phyloP scores from a whole-genome alignment of 1,140 invertebrate species.

The Vollenhovia emeryi region DNA sequence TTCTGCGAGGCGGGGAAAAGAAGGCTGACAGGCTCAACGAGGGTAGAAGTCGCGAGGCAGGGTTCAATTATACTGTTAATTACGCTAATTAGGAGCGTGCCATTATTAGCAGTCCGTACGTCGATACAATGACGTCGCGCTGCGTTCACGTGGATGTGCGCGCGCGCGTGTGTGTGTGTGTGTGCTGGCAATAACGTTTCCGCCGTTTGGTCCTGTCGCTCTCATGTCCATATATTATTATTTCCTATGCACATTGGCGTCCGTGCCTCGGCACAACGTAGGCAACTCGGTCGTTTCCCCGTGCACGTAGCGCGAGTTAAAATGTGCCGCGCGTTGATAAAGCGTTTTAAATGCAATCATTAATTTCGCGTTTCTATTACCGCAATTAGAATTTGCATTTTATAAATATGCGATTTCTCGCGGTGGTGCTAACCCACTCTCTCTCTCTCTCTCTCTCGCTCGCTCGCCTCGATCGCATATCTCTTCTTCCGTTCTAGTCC shows the following conservation, averaged over 20 bases:
- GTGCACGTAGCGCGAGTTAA: slow-evolving; percentile 63
- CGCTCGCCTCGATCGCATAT: slow-evolving; percentile 19
- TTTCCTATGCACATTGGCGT: slow-evolving; percentile 40
- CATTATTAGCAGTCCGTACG: slow-evolving; percentile 57
- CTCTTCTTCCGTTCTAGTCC: neutral
- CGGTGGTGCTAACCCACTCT: slow-evolving; percentile 12
- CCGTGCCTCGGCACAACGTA: slow-evolving; percentile 21
- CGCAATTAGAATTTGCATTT: slow-evolving; percentile 78
- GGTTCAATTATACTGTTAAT: slow-evolving; percentile 71
- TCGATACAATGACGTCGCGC: slow-evolving; percentile 7
- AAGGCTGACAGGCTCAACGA: neutral
- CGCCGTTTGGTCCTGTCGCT: neutral
- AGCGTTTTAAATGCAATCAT: slow-evolving; percentile 77
- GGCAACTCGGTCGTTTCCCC: neutral
- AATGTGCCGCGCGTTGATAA: slow-evolving; percentile 70
- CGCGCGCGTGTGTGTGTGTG: no score
- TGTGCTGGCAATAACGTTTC: neutral
- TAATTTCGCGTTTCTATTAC: slow-evolving; percentile 75
- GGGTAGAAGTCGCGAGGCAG: neutral
- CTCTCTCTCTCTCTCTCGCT: no score
- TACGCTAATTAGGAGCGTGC: slow-evolving; percentile 71
- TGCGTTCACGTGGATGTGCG: neutral
- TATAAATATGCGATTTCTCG: slow-evolving; percentile 75
- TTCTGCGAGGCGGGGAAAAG: slow-evolving; percentile 31
- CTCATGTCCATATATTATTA: slow-evolving; percentile 1